Conservation (phyloP, 2,113 vertebrate species). For the Limnothrissa miodon region DNA sequence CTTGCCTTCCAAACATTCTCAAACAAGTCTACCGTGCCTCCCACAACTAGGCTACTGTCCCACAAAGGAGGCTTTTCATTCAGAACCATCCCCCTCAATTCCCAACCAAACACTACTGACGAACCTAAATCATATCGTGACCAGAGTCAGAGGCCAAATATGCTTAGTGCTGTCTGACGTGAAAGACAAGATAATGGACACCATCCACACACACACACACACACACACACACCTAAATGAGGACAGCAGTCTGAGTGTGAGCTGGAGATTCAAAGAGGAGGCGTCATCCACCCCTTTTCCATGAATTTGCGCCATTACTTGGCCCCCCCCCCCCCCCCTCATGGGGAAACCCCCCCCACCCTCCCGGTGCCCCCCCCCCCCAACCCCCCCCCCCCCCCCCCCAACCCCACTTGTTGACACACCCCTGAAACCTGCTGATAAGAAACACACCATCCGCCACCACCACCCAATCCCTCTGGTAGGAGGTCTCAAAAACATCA, state of each 20-base stretch:
- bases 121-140: not conserved
- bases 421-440: not conserved
- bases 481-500: not conserved
- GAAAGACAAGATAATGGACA: not conserved
- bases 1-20: conserved; percentile 7
- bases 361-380: not conserved
- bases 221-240: not conserved
- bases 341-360: not conserved
- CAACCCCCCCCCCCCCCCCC: not conserved
- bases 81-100: not conserved
- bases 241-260: not conserved
- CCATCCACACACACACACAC: not conserved
- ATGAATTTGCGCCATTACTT: not conserved
- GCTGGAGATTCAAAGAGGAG: not conserved
- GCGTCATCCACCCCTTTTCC: conserved; percentile 4
- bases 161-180: not conserved
- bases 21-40: not conserved
- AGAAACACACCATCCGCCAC: not conserved
- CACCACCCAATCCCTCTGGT: not conserved
- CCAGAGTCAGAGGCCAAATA: not conserved
- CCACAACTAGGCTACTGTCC: conserved; percentile 12
- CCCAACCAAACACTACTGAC: not conserved
- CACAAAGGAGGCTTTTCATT: not conserved
- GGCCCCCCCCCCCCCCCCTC: not conserved
- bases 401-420: not conserved